Evolutionary conservation across 2,888 invertebrate species (phyloP).

Genomic region (Tenthredo mesomela): DNA sequence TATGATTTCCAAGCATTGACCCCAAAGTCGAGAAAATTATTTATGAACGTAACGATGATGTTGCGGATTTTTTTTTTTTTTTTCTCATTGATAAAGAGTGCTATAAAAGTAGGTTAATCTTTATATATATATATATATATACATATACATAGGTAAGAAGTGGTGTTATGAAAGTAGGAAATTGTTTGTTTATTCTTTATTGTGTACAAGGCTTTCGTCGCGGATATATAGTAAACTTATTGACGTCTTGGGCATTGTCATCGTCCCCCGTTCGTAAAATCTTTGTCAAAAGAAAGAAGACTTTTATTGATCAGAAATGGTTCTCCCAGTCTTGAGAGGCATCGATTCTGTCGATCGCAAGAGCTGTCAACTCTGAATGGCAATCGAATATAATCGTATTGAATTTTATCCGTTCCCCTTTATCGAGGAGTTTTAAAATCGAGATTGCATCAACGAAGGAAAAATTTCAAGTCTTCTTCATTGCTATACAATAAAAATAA

Average conservation of each 20-base stretch:
- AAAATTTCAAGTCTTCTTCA: background rate
- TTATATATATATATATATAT: background rate
- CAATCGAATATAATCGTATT: slow-evolving; percentile 11
- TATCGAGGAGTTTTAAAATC: background rate
- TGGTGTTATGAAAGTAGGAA: slow-evolving; percentile 26
- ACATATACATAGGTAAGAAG: background rate
- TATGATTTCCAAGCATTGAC: background rate
- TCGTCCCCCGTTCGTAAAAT: slow-evolving; percentile 9
- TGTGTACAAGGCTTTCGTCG: background rate
- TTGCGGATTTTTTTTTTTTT: background rate
- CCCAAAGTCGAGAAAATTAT: background rate
- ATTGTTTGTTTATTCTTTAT: slow-evolving; percentile 48
- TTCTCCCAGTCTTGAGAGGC: background rate
- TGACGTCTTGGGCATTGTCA: slow-evolving; percentile 22
- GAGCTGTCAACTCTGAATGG: background rate
- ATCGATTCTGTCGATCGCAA: slow-evolving; percentile 2
- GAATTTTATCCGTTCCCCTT: background rate
- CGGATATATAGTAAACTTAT: slow-evolving; percentile 3
- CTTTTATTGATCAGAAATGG: slow-evolving; percentile 31
- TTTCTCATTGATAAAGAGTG: background rate
- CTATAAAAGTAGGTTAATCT: background rate
- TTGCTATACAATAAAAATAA: too few species aligned
- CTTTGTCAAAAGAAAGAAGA: slow-evolving; percentile 8
- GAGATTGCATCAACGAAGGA: background rate
- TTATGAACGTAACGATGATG: slow-evolving; percentile 3